Conservation (phyloP, 2,888 invertebrate genomes). For the Zaprionus lineosus region DNA sequence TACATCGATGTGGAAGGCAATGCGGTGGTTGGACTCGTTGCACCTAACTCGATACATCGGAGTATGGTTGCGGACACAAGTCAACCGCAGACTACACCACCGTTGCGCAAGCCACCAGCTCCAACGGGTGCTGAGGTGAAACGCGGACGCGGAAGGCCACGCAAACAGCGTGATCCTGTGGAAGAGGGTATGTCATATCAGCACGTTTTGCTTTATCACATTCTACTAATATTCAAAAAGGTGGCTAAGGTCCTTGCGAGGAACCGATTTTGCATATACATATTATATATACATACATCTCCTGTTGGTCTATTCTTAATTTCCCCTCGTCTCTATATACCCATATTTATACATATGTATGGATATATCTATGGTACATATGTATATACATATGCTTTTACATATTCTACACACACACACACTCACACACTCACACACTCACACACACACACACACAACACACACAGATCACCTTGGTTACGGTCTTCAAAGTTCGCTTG, state of each 20-base stretch:
- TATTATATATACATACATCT: conserved; percentile 19
- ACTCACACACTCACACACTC: conserved; percentile 17
- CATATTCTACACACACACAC: conserved; percentile 3
- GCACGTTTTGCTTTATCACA: background rate
- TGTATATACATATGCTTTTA: background rate
- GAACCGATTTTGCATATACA: conserved; percentile 21
- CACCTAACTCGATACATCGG: conserved; percentile 73
- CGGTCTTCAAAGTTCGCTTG: conserved; percentile 42
- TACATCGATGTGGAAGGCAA: conserved; percentile 87
- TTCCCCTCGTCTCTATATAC: conserved; percentile 9
- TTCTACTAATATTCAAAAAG: conserved; percentile 18
- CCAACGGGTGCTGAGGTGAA: conserved; percentile 78
- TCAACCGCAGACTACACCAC: conserved; percentile 31
- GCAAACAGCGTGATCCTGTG: conserved; percentile 81
- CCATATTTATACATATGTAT: conserved; percentile 10
- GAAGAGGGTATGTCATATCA: conserved; percentile 81
- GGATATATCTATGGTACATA: background rate
- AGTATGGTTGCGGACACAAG: conserved; percentile 67
- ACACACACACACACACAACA: conserved; percentile 20
- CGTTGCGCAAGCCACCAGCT: conserved; percentile 57
- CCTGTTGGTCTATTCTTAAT: conserved; percentile 24
- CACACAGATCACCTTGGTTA: conserved; percentile 42
- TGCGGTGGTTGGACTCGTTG: conserved; percentile 83
- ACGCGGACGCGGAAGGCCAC: conserved; percentile 82
- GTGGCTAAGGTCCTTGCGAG: conserved; percentile 7